These are phyloP conservation scores for Leucozona laternaria DNA, from an alignment of 2,888 invertebrate species.

Conservation along the genomic window DNA sequence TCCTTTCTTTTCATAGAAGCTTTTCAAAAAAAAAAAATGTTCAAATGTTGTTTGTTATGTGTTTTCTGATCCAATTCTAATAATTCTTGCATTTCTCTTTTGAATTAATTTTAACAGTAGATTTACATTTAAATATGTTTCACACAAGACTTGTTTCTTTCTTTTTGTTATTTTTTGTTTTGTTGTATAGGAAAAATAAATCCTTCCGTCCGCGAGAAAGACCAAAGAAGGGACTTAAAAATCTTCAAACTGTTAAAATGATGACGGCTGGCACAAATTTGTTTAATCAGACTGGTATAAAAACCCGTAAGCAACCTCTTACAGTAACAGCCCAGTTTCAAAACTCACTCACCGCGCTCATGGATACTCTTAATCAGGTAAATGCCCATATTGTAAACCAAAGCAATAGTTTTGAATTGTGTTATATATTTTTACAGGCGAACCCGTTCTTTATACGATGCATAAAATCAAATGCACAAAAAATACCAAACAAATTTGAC, in stretches of 20 bases:
- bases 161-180: conserved; percentile 45
- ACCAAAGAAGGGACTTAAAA: conserved; percentile 94
- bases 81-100: conserved; percentile 36
- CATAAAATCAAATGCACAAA: conserved; percentile 97
- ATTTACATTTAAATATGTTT: background rate
- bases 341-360: conserved; percentile 94
- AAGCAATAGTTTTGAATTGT: background rate
- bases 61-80: conserved; percentile 55
- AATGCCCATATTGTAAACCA: background rate
- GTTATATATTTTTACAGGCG: conserved; percentile 79
- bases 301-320: conserved; percentile 93
- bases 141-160: conserved; percentile 56
- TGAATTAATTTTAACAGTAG: background rate
- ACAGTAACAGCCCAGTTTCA: conserved; percentile 98
- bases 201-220: conserved; percentile 94
- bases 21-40: conserved; percentile 44
- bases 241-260: conserved; percentile 95
- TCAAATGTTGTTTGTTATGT: conserved; percentile 67
- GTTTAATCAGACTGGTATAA: conserved; percentile 82
- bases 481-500: conserved; percentile 96
- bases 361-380: conserved; percentile 94
- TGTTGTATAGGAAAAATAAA: conserved; percentile 91
- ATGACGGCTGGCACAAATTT: conserved; percentile 86
- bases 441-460: conserved; percentile 89
- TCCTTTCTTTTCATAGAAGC: conserved; percentile 73